Evolutionary conservation across 2,797 vertebrate species (phyloP).

Genomic region (Menidia menidia): DNA sequence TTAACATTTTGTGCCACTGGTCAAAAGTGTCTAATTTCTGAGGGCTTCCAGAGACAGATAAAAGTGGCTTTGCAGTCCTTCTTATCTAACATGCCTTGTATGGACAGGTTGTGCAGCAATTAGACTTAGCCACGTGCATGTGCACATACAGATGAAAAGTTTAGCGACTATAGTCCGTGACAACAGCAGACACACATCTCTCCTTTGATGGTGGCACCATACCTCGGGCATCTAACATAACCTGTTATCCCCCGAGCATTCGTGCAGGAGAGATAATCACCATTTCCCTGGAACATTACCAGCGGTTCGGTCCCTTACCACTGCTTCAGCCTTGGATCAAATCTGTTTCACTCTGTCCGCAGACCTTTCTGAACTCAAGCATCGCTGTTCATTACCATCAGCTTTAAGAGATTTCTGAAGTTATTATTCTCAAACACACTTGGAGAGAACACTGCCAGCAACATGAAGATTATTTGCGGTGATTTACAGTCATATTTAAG

Average conservation of each 20-base stretch:
- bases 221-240: conserved; percentile 57
- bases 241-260: conserved; percentile 57
- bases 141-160: conserved; percentile 64
- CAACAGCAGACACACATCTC: conserved; percentile 63
- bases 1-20: conserved; percentile 38
- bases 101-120: conserved; percentile 66
- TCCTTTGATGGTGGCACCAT: conserved; percentile 62
- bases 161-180: conserved; percentile 51
- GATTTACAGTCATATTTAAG: too few relatives aligned
- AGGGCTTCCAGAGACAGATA: conserved; percentile 51
- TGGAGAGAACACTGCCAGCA: conserved; percentile 40
- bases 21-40: conserved; percentile 26
- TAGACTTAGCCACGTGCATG: conserved; percentile 54
- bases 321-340: conserved; percentile 28
- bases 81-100: conserved; percentile 62
- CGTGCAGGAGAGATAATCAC: conserved; percentile 30
- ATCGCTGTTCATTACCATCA: conserved; percentile 70
- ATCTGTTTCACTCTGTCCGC: conserved; percentile 32
- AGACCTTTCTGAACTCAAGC: conserved; percentile 52
- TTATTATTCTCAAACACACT: conserved; percentile 34
- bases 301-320: conserved; percentile 40
- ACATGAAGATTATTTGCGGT: conserved; percentile 24
- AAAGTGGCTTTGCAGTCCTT: conserved; percentile 53
- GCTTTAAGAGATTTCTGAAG: conserved; percentile 63
- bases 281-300: conserved; percentile 19